Evolutionary conservation across 2,888 invertebrate species (phyloP).

Genomic region (Cerastoderma edule): DNA sequence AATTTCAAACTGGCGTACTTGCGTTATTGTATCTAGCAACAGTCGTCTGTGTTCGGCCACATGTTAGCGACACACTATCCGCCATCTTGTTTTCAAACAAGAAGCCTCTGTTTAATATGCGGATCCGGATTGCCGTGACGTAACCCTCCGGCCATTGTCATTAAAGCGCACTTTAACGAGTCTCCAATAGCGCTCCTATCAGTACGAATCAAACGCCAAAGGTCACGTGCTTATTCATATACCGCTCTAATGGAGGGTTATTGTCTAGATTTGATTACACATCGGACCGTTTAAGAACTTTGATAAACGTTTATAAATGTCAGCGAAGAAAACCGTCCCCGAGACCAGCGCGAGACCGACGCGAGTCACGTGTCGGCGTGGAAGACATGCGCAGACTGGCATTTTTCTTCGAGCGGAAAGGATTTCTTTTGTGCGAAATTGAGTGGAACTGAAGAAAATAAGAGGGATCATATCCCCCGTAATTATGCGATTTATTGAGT

Average conservation of each 20-base stretch:
- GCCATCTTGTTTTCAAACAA: too few relatives aligned
- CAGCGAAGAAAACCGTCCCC: constrained; percentile 24
- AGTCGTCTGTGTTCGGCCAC: too few relatives aligned
- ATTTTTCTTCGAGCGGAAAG: constrained; percentile 34
- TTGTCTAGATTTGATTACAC: constrained; percentile 42
- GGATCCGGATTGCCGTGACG: constrained; percentile 17
- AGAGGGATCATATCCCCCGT: constrained; percentile 42
- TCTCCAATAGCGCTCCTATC: constrained; percentile 20
- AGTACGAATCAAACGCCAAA: constrained; percentile 14
- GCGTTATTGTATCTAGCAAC: too few relatives aligned
- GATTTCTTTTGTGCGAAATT: constrained; percentile 29
- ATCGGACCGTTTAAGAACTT: constrained; percentile 33
- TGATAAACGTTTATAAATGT: constrained; percentile 39
- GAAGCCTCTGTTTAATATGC: constrained; percentile 14
- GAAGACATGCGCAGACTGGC: constrained; percentile 22
- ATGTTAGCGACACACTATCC: too few relatives aligned
- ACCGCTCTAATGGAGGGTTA: constrained; percentile 31
- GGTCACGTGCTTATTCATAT: constrained; percentile 35
- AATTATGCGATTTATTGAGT: constrained; percentile 42
- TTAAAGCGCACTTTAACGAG: constrained; percentile 21
- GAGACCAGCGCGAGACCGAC: constrained; percentile 12
- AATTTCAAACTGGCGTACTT: too few relatives aligned
- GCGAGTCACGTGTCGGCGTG: constrained; percentile 20
- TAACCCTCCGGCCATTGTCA: constrained; percentile 22
- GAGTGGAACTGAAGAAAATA: constrained; percentile 25